Conservation (phyloP, 1,140 invertebrate species). For the Tyrophagus putrescentiae region DNA sequence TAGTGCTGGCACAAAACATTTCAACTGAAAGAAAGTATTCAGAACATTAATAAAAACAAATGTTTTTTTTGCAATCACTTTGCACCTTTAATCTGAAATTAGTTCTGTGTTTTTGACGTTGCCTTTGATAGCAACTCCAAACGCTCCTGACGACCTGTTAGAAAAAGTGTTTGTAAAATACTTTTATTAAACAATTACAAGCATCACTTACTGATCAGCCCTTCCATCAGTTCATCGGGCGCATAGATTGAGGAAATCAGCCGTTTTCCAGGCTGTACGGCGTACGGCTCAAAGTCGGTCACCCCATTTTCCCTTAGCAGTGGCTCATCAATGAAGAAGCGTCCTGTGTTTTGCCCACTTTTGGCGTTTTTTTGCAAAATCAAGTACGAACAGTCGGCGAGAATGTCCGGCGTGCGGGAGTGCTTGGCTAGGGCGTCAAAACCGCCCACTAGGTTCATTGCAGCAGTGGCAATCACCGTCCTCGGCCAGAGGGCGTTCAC, state of each 20-base stretch:
- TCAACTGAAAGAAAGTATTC: no score
- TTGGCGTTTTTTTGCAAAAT: constrained; percentile 63
- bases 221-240: constrained; percentile 52
- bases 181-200: no score
- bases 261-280: constrained; percentile 54
- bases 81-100: no score
- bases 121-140: no score
- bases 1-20: no score
- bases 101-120: no score
- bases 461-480: constrained; percentile 86
- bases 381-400: constrained; percentile 84
- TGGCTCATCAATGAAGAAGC: constrained; percentile 88
- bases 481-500: constrained; percentile 94
- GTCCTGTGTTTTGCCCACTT: constrained; percentile 61
- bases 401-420: constrained; percentile 72
- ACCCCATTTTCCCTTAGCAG: constrained; percentile 62
- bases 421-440: constrained; percentile 39
- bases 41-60: no score
- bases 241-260: constrained; percentile 82
- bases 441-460: constrained; percentile 65
- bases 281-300: constrained; percentile 71
- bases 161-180: no score
- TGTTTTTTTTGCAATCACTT: no score
- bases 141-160: no score
- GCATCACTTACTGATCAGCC: constrained; percentile 23